Conservation (phyloP, 2,888 invertebrate genomes). For the Galerucella calmariensis region DNA sequence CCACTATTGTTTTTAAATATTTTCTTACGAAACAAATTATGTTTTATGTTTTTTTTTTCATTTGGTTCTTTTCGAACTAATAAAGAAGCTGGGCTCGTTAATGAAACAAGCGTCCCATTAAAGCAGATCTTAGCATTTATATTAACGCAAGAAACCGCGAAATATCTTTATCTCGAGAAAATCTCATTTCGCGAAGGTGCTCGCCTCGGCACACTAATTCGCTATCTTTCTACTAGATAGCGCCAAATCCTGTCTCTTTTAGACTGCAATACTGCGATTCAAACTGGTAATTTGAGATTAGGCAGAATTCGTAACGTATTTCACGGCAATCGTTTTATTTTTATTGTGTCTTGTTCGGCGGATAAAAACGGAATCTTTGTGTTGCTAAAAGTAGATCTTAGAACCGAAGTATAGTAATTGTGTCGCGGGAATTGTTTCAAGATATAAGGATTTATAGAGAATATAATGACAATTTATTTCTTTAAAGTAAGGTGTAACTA, state of each 20-base stretch:
- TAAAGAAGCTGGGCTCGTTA: constrained; percentile 15
- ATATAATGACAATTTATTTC: neutral
- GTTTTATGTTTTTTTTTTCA: too few species aligned
- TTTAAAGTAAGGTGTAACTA: neutral
- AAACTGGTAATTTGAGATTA: constrained; percentile 46
- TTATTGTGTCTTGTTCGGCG: constrained; percentile 27
- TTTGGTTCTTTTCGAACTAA: neutral
- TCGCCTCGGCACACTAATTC: constrained; percentile 42
- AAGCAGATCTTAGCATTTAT: constrained; percentile 55
- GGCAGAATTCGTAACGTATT: constrained; percentile 45
- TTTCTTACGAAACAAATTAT: too few species aligned
- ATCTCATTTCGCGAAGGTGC: constrained; percentile 54
- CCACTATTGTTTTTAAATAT: too few species aligned
- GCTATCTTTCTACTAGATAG: constrained; percentile 48
- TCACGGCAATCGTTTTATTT: constrained; percentile 36
- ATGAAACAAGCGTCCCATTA: constrained; percentile 31
- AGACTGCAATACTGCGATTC: constrained; percentile 43
- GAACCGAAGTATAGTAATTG: constrained; percentile 16
- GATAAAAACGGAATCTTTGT: constrained; percentile 39
- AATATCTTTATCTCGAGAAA: constrained; percentile 51
- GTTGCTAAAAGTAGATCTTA: neutral
- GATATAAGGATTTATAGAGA: neutral
- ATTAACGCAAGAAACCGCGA: constrained; percentile 50
- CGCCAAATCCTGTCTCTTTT: constrained; percentile 40
- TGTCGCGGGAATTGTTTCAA: neutral